Evolutionary conservation across 2,797 vertebrate species (phyloP).

Genomic region (Nothura maculosa): DNA sequence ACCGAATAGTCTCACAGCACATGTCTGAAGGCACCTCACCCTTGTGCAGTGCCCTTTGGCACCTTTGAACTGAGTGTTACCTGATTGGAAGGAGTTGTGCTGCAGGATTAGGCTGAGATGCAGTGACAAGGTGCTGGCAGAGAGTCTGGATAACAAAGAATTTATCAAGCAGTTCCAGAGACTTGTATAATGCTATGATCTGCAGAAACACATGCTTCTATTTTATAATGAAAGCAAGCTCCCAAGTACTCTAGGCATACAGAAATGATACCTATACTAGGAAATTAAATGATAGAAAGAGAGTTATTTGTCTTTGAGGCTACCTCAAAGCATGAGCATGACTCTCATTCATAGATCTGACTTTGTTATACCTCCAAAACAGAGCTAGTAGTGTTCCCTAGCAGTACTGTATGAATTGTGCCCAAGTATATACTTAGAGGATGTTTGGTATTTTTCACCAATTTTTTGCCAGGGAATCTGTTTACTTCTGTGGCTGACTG

Average conservation of each 20-base stretch:
- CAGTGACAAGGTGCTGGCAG: constrained; percentile 54
- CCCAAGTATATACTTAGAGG: neutral
- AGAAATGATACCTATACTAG: neutral
- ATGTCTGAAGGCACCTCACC: constrained; percentile 31
- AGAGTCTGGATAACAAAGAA: constrained; percentile 21
- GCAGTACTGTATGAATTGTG: neutral
- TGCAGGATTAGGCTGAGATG: constrained; percentile 17
- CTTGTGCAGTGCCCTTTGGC: neutral
- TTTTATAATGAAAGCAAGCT: constrained; percentile 18
- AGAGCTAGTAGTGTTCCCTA: neutral
- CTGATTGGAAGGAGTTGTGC: constrained; percentile 59
- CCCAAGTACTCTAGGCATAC: neutral
- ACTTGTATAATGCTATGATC: neutral
- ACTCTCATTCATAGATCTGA: fast-evolving
- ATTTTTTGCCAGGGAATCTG: neutral
- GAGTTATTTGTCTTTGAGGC: neutral
- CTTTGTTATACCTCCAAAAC: neutral
- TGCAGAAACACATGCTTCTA: neutral
- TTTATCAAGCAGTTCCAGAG: constrained; percentile 46
- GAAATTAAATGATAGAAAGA: neutral
- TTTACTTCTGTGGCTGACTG: neutral
- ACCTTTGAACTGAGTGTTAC: constrained; percentile 48
- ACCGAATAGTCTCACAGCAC: constrained; percentile 23
- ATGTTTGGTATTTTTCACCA: neutral
- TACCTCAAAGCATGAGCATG: too few relatives aligned